Base-by-base conservation (phyloP, 1,140 invertebrate genomes). In the Polyergus mexicanus region DNA sequence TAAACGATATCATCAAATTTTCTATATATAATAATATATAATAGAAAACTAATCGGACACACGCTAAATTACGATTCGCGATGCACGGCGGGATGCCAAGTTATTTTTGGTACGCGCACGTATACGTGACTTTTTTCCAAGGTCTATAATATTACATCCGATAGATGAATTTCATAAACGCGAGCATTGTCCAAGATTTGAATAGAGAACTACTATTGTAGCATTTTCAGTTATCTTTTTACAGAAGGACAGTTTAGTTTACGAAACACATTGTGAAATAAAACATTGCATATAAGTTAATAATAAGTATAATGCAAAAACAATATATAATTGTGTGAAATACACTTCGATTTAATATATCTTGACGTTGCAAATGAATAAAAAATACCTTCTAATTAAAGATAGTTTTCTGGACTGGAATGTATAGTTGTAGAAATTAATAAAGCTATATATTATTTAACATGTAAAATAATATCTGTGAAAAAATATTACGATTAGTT, bases 81-180 rank as follows among this genome's bases (percentile, higher is more conserved):
- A 51, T 13, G 56, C 51, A 56, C 63, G 72, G 62, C 66, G 85
- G 51, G 81, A 69, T 90, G 91, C 87, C 91, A 92, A 92, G 86
- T 85, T 92, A 92, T 91, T 91, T 92, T 92, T 89, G 69, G 86
- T 86, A 75, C 72, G 35, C 38, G 44, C 44, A 69, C 32, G 41
- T 75, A 80, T 89, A 89, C 44, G 51, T 72, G 80, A 75, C 71
- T 87, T 89, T 89, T 89, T 88, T 88, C 60, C 88, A 89, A 89
- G 88, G 88, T 88, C 88, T 75, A 32, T 32, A 68, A 80, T 88
- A 88, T 87, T 89, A 68, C 41, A 58, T 60, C 60, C 56, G 62
- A 89, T 83, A 83, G 72, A 76, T 88, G 51, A 54, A 86, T 63
- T 77, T 74, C 69, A 62, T 85, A 71, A 51, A 51, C 32, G 22